Base-by-base conservation (phyloP, 1,140 invertebrate species). In the Eriocheir sinensis region DNA sequence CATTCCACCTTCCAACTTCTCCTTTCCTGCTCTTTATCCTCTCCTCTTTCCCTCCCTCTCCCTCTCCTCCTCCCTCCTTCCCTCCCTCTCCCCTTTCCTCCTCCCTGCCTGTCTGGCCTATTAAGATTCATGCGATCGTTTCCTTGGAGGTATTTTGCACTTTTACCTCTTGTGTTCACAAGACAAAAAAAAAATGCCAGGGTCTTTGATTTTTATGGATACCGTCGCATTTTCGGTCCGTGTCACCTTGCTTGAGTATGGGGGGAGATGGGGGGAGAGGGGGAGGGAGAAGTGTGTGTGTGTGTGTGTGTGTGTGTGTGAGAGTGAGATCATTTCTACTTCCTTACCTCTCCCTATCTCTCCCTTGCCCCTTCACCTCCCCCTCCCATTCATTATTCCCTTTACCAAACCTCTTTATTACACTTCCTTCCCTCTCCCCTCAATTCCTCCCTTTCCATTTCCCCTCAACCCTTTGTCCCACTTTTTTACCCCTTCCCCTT, bases 281-380 rank as follows among this genome's bases (percentile, higher is more conserved):
- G 83, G 17, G 12, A 12, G 32, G 17, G 83, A 12, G 12, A 9
- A 21, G 40, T 41, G 15, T 89, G 88, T 90, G 17, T 89, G 88
- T 90, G 88, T 90, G 88, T 90, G 40, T 90, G 88, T 90, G 88
- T 90, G 88, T 90, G 88, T 90, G 88, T 90, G 88, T 90, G 86
- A 38, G 86, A 38, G 86, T n/a, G n/a, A n/a, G n/a, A n/a, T n/a
- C n/a, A n/a, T n/a, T n/a, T n/a, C 53, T 27, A 27, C 32, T 6
- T 53, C 21, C 34, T 32, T 90, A n/a, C 34, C 41, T 53, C 32
- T 27, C 53, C 32, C n/a, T 38, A 0, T 32, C 32, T 80, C 36
- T 40, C 72, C 27, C 21, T 40, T 32, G 27, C 32, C 41, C 36
- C n/a, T n/a, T n/a, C n/a, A n/a, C n/a, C n/a, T n/a, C n/a, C n/a